Conservation (phyloP, 1,140 invertebrate genomes). For the Metopolophium dirhodum region DNA sequence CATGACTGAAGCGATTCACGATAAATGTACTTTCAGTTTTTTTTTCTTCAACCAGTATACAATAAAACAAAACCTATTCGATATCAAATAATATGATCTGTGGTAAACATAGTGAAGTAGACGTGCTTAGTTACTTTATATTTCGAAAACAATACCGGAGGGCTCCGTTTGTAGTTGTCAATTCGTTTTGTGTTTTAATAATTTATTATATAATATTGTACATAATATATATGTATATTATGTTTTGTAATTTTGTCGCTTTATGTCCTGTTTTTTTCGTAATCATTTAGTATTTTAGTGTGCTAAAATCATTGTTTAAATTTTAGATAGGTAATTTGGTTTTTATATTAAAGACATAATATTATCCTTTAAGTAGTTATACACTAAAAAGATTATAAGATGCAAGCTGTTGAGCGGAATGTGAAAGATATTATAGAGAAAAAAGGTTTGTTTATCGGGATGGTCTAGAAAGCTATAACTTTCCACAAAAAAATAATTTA, state of each 20-base stretch:
- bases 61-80: constrained; percentile 18
- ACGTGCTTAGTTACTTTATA: not conserved
- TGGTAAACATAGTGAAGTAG: not conserved
- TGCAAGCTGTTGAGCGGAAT: not conserved
- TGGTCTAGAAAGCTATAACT: not conserved
- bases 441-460: not conserved
- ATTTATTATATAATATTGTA: not conserved
- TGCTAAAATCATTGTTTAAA: not conserved
- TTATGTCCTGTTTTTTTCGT: not conserved
- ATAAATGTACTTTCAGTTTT: constrained; percentile 54
- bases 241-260: not conserved
- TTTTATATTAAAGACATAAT: not conserved
- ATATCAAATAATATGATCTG: not conserved
- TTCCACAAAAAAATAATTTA: not conserved
- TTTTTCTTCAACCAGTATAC: constrained; percentile 4
- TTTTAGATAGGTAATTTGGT: not conserved
- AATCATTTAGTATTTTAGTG: not conserved
- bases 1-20: constrained; percentile 50
- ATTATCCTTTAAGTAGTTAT: not conserved
- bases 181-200: not conserved
- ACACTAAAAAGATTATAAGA: not conserved
- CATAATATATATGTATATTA: not conserved
- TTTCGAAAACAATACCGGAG: not conserved
- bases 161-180: not conserved
- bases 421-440: not conserved